Conservation (phyloP, 1,140 invertebrate species). For the Anastrepha ludens region DNA sequence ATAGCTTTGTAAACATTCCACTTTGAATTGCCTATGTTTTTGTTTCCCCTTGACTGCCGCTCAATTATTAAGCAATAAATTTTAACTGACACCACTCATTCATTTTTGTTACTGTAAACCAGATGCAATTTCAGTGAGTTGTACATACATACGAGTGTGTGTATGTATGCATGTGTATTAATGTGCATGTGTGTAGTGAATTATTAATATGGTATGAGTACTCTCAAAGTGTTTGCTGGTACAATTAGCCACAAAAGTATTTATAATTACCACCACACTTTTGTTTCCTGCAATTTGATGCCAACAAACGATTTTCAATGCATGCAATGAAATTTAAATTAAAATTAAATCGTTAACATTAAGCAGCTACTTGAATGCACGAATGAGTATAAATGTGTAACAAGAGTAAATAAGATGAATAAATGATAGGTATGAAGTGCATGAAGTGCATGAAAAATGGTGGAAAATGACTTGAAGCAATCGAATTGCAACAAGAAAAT, state of each 20-base stretch:
- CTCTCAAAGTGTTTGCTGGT: not conserved
- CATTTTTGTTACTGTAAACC: not conserved
- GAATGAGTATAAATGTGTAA: not conserved
- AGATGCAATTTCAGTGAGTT: not conserved
- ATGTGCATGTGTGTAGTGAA: not conserved
- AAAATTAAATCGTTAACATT: constrained; percentile 28
- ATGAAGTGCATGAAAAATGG: not conserved
- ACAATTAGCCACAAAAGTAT: not conserved
- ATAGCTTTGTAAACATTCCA: too few species aligned
- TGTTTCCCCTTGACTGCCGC: not conserved
- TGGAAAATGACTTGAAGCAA: not conserved
- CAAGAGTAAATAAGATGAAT: not conserved
- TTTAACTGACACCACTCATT: not conserved
- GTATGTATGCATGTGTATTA: not conserved
- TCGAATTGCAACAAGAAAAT: not conserved
- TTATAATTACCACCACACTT: not conserved
- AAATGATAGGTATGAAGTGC: not conserved
- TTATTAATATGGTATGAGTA: not conserved
- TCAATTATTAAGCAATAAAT: constrained; percentile 7
- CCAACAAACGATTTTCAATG: constrained; percentile 30
- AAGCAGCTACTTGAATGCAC: not conserved
- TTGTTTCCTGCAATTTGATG: constrained; percentile 12
- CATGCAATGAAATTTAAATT: constrained; percentile 36
- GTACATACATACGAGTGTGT: not conserved
- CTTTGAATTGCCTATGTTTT: not conserved